Conservation (phyloP, 2,888 invertebrate genomes). For the Cheilosia pagana region DNA sequence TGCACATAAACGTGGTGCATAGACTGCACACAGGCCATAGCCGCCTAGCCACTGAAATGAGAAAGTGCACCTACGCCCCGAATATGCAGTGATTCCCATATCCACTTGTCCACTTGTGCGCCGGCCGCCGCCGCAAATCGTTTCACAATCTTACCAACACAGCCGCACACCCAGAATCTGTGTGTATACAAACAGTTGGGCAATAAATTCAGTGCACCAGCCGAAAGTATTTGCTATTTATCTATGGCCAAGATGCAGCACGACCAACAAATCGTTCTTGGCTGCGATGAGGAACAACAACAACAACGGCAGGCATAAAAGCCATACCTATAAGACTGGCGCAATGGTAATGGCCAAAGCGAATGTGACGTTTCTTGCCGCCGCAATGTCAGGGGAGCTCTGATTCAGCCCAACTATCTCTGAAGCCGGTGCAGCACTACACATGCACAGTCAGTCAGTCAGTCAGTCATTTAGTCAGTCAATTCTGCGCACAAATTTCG, state of each 20-base stretch:
- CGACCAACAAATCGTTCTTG: slow-evolving; percentile 72
- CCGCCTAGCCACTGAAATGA: slow-evolving; percentile 53
- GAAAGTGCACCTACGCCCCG: slow-evolving; percentile 75
- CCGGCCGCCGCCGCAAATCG: slow-evolving; percentile 26
- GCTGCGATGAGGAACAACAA: slow-evolving; percentile 11
- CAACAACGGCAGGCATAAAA: slow-evolving; percentile 19
- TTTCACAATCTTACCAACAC: slow-evolving; percentile 1
- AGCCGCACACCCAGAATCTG: slow-evolving; percentile 1
- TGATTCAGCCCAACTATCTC: slow-evolving; percentile 39
- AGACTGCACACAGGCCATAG: slow-evolving; percentile 11
- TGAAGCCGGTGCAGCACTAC: slow-evolving; percentile 2
- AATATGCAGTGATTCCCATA: slow-evolving; percentile 67
- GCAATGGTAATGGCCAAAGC: slow-evolving; percentile 63
- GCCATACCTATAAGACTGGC: slow-evolving; percentile 31
- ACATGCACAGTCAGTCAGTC: slow-evolving; percentile 42
- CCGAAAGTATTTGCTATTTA: slow-evolving; percentile 64
- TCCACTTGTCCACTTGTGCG: slow-evolving; percentile 68
- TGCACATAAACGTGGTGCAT: slow-evolving; percentile 47
- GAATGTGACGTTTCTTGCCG: slow-evolving; percentile 69
- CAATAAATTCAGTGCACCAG: slow-evolving; percentile 69
- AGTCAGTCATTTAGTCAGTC: slow-evolving; percentile 70
- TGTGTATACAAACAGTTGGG: slow-evolving; percentile 50
- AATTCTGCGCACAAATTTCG: slow-evolving; percentile 46
- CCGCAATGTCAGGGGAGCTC: slow-evolving; percentile 68
- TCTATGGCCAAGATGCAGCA: slow-evolving; percentile 66